These are phyloP conservation scores for Aplysia californica DNA, from an alignment of 1,140 invertebrate genomes.

Conservation along the genomic window DNA sequence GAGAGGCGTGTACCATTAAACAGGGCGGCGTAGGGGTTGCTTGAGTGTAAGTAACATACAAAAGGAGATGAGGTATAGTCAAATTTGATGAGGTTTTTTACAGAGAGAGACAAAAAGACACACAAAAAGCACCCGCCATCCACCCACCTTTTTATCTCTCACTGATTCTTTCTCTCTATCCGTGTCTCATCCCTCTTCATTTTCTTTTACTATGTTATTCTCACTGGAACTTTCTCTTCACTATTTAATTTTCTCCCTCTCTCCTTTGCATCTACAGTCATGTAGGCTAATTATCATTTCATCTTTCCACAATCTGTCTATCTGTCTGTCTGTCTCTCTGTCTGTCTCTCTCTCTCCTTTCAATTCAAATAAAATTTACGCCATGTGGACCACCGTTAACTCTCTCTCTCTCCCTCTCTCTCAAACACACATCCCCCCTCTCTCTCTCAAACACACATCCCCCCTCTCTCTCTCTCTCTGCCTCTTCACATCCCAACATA, in stretches of 20 bases:
- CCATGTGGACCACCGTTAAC: no score
- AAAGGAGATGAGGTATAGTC: no score
- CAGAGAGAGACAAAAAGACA: no score
- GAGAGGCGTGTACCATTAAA: no score
- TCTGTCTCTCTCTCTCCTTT: conserved; percentile 16
- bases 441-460: not conserved
- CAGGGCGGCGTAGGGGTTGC: no score
- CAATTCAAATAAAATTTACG: no score
- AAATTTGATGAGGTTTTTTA: no score
- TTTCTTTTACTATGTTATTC: not conserved
- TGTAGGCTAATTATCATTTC: not conserved
- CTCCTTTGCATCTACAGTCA: not conserved
- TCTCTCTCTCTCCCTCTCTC: conserved; percentile 14
- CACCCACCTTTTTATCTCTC: not conserved
- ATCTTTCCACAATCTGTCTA: not conserved
- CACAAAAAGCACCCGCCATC: no score
- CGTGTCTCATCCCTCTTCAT: no score
- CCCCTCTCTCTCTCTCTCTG: not conserved
- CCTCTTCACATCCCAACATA: not conserved
- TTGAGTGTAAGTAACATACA: no score
- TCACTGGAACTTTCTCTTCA: not conserved
- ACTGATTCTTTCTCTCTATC: not conserved
- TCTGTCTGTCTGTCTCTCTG: not conserved
- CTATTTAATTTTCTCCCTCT: not conserved
- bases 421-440: not conserved